Evolutionary conservation across 2,113 vertebrate species (phyloP).

Genomic region (Zapus hudsonius): DNA sequence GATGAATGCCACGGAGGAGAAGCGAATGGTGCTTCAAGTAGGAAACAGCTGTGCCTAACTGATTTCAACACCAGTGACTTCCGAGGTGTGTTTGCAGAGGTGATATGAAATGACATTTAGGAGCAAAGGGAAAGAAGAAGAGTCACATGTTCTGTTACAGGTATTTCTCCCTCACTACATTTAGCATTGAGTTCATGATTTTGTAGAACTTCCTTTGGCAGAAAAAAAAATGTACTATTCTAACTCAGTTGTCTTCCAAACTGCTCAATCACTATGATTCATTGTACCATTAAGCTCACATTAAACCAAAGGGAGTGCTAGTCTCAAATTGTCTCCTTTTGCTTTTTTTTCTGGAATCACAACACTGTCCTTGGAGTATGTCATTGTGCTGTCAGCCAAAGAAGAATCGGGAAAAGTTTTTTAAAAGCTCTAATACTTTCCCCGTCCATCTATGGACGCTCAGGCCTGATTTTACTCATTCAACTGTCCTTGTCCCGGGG

Average conservation of each 20-base stretch:
- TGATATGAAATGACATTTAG: neutral
- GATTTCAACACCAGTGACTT: neutral
- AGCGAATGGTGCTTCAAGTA: neutral
- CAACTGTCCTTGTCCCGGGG: neutral
- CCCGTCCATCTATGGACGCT: neutral
- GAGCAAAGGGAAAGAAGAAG: neutral
- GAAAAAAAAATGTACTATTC: slow-evolving; percentile 20
- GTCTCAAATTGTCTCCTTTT: neutral
- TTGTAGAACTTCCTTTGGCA: slow-evolving; percentile 16
- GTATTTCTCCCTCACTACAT: neutral
- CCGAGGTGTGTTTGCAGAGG: neutral
- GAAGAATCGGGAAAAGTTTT: neutral
- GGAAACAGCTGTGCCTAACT: neutral
- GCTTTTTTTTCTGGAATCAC: neutral
- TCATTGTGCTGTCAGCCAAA: neutral
- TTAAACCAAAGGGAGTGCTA: neutral
- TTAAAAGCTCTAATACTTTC: neutral
- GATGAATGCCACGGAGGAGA: neutral
- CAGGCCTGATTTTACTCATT: neutral
- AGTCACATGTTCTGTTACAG: neutral
- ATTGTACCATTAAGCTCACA: slow-evolving; percentile 2
- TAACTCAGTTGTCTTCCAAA: neutral
- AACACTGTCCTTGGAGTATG: neutral
- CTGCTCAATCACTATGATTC: neutral
- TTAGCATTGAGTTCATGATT: neutral